A percentile compares a stretch with the other conserved stretches of the same genome.
phyloP scores from a whole-genome alignment of 2,888 invertebrate species.

The Cinara cedri region DNA sequence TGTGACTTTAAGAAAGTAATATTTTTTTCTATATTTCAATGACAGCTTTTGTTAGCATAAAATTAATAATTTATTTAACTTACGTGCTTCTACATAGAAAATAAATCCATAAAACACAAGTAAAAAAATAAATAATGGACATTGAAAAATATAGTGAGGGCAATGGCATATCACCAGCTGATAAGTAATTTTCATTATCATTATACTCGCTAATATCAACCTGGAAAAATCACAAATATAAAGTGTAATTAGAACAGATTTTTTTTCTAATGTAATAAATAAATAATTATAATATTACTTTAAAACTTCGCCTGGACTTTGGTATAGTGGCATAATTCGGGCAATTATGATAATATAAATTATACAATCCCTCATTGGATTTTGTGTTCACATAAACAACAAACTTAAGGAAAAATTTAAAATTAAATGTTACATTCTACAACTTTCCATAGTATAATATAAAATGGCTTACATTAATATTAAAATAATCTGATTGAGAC shows the following conservation, averaged over 20 bases:
- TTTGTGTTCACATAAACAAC: constrained; percentile 76
- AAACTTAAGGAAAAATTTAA: constrained; percentile 68
- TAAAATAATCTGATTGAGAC: constrained; percentile 9
- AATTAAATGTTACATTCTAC: neutral
- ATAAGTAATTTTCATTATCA: constrained; percentile 74
- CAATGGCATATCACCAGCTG: constrained; percentile 95
- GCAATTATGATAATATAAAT: constrained; percentile 94
- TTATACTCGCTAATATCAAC: constrained; percentile 88
- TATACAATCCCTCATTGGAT: constrained; percentile 89
- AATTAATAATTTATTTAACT: constrained; percentile 59
- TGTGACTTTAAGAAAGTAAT: no score
- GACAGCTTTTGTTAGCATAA: no score
- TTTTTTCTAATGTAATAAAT: neutral
- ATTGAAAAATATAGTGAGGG: constrained; percentile 92
- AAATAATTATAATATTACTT: constrained; percentile 68
- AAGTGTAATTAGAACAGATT: neutral
- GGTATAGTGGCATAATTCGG: constrained; percentile 71
- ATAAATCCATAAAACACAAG: constrained; percentile 92
- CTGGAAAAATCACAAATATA: constrained; percentile 64
- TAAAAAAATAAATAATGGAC: constrained; percentile 84
- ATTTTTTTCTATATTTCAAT: no score
- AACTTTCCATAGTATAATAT: neutral
- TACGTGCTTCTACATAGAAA: constrained; percentile 80
- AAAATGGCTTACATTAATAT: constrained; percentile 31
- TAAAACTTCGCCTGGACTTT: constrained; percentile 66